Percentiles rank a stretch among this genome's conserved stretches.
These are phyloP conservation scores for Torymus auratus DNA, from an alignment of 2,888 invertebrate genomes.

Conservation along the genomic window DNA sequence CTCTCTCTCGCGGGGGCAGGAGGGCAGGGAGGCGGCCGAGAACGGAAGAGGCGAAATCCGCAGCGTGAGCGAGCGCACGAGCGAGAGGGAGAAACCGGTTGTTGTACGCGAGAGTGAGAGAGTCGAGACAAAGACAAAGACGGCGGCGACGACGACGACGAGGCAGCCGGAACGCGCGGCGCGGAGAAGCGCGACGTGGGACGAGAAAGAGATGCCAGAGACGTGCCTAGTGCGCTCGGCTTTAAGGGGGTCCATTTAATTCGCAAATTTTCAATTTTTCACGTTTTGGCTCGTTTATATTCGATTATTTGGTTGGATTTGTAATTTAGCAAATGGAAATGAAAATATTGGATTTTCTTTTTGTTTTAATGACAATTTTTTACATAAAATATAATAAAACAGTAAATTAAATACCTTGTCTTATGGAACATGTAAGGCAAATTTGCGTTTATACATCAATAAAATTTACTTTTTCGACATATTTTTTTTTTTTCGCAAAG, in stretches of 20 bases:
- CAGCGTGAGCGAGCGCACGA: background rate
- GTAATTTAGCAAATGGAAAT: too few species aligned
- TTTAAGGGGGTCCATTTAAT: background rate
- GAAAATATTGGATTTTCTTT: too few species aligned
- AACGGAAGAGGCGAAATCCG: conserved; percentile 39
- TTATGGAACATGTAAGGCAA: too few species aligned
- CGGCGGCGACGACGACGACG: too few species aligned
- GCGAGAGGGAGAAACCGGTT: background rate
- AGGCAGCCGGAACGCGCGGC: too few species aligned
- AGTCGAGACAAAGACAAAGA: background rate
- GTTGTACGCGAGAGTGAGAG: background rate
- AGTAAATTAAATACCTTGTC: too few species aligned
- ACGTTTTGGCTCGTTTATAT: background rate
- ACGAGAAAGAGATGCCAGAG: conserved; percentile 16
- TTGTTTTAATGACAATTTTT: too few species aligned
- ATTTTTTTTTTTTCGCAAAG: too few species aligned
- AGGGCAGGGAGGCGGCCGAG: conserved; percentile 22
- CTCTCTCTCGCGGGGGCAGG: conserved; percentile 37
- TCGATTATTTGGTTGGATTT: background rate
- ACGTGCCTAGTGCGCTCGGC: background rate
- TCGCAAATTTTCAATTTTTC: background rate
- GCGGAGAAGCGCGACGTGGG: too few species aligned
- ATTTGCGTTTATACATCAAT: too few species aligned
- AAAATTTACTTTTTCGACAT: too few species aligned
- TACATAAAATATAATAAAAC: too few species aligned